phyloP scores from a whole-genome alignment of 2,888 invertebrate species.

The Neocrepidodera transversa region DNA sequence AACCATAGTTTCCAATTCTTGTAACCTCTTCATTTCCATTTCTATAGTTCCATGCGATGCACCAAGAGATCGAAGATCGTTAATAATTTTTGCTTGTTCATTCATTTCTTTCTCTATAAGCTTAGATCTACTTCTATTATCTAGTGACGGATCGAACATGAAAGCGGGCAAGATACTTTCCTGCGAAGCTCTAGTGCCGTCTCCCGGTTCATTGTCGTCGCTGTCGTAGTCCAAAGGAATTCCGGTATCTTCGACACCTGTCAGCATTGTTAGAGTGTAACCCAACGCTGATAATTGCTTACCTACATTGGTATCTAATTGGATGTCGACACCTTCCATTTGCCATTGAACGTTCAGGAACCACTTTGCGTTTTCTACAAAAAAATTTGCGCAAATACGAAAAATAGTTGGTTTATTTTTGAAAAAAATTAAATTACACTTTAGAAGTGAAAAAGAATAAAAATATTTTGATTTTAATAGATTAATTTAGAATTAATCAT shows the following conservation, averaged over 20 bases:
- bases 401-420: too few species aligned
- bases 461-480: too few species aligned
- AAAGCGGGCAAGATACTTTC: slow-evolving; percentile 83
- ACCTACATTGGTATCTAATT: slow-evolving; percentile 94
- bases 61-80: slow-evolving; percentile 72
- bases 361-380: slow-evolving; percentile 94
- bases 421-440: too few species aligned
- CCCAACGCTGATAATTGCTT: slow-evolving; percentile 94
- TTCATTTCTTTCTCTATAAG: slow-evolving; percentile 97
- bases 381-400: not conserved
- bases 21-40: slow-evolving; percentile 87
- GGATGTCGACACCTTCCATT: slow-evolving; percentile 99
- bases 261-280: slow-evolving; percentile 93
- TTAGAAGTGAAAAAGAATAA: too few species aligned
- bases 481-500: too few species aligned
- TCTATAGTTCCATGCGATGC: slow-evolving; percentile 74
- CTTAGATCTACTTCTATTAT: slow-evolving; percentile 86
- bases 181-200: slow-evolving; percentile 69
- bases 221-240: slow-evolving; percentile 73
- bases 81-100: slow-evolving; percentile 94
- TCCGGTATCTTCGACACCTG: slow-evolving; percentile 80
- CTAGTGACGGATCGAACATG: slow-evolving; percentile 80
- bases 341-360: slow-evolving; percentile 97
- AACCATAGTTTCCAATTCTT: slow-evolving; percentile 91
- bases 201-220: slow-evolving; percentile 76